These are phyloP conservation scores for Xenus cinereus DNA, from an alignment of 2,113 vertebrate genomes.

Conservation along the genomic window DNA sequence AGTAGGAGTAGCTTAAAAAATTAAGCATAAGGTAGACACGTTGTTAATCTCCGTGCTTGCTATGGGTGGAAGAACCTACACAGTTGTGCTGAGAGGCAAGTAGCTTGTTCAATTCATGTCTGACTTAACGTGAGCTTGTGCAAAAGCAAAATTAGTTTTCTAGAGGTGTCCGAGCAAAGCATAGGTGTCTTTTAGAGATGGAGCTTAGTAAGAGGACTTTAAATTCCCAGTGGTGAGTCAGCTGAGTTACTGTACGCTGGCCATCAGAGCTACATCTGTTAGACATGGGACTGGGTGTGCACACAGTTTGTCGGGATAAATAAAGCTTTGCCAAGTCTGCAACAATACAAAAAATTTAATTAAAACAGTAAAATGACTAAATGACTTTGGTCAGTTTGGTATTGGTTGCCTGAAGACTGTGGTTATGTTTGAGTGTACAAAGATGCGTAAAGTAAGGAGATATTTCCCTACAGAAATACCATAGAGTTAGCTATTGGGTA, in stretches of 20 bases:
- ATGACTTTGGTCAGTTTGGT: background rate
- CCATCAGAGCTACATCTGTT: background rate
- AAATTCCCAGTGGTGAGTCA: background rate
- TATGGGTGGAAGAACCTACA: background rate
- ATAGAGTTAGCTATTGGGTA: background rate
- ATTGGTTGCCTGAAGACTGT: background rate
- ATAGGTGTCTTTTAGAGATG: background rate
- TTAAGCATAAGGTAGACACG: rapidly evolving
- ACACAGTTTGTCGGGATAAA: background rate
- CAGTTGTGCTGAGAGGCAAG: background rate
- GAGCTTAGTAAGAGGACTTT: background rate
- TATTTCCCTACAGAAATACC: background rate
- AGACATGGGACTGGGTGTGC: background rate
- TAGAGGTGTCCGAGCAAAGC: background rate
- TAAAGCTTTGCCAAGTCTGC: background rate
- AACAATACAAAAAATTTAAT: background rate
- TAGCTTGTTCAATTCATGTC: background rate
- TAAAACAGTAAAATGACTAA: background rate
- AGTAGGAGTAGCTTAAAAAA: background rate
- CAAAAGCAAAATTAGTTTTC: background rate
- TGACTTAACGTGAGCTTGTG: background rate
- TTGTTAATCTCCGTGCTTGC: background rate
- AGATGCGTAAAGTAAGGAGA: background rate
- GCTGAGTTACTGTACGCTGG: background rate
- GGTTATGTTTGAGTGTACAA: background rate